A percentile compares a stretch with the other conserved stretches of the same genome.
These are phyloP conservation scores for Eremophila alpestris DNA, from an alignment of 2,797 vertebrate species.

Conservation along the genomic window DNA sequence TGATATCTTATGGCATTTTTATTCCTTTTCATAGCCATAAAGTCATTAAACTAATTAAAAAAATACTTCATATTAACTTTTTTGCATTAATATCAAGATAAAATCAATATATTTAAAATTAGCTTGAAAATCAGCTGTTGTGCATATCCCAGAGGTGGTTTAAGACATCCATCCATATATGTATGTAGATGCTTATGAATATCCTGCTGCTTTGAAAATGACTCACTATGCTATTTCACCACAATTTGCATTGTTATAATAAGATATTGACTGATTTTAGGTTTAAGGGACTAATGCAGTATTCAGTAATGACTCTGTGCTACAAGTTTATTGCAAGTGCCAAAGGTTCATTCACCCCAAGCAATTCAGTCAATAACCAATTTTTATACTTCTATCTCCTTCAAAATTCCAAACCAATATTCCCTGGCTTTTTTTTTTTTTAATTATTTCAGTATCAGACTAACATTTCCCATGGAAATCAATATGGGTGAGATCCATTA, in stretches of 20 bases:
- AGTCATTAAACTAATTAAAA: neutral
- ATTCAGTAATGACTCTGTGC: constrained; percentile 87
- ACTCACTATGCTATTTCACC: constrained; percentile 85
- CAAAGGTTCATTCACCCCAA: constrained; percentile 90
- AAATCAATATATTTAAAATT: constrained; percentile 28
- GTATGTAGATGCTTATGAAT: constrained; percentile 80
- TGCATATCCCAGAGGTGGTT: constrained; percentile 7
- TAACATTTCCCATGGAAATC: constrained; percentile 95
- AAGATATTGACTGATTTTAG: constrained; percentile 94
- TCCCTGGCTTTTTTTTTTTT: constrained; percentile 55
- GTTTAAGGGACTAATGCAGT: constrained; percentile 88
- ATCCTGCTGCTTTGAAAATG: constrained; percentile 79
- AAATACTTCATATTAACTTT: neutral
- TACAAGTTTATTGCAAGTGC: constrained; percentile 93
- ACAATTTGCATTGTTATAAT: constrained; percentile 98
- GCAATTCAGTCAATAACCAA: constrained; percentile 95
- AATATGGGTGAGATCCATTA: constrained; percentile 93
- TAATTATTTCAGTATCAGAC: constrained; percentile 90
- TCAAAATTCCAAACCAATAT: constrained; percentile 85
- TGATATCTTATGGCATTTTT: neutral
- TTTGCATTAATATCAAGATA: neutral
- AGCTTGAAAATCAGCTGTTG: constrained; percentile 44
- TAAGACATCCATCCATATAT: neutral
- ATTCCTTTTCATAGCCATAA: neutral
- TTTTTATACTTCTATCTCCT: constrained; percentile 91